phyloP scores from a whole-genome alignment of 2,888 invertebrate genomes.

The Zygothrica quintamaculata region DNA sequence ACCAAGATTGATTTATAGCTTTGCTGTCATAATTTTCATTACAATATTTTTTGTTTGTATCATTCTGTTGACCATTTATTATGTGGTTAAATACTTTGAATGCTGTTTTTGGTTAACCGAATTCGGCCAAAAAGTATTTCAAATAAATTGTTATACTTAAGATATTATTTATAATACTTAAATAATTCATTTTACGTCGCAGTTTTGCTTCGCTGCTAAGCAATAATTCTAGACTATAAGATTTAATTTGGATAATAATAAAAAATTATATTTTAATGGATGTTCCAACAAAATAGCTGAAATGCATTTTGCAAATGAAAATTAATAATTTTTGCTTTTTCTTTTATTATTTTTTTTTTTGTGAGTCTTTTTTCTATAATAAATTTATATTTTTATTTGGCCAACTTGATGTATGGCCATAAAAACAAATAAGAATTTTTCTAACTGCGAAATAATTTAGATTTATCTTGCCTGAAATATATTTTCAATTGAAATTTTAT shows the following conservation, averaged over 20 bases:
- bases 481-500: too few species aligned
- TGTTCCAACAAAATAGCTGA: constrained; percentile 17
- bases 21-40: background rate
- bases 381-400: constrained; percentile 23
- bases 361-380: constrained; percentile 22
- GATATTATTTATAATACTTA: constrained; percentile 12
- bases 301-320: constrained; percentile 34
- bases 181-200: constrained; percentile 26
- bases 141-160: background rate
- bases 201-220: constrained; percentile 19
- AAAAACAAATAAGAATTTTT: constrained; percentile 2
- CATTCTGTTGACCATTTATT: constrained; percentile 7
- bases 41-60: too few species aligned
- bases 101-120: too few species aligned
- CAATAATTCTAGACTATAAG: constrained; percentile 15
- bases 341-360: constrained; percentile 20
- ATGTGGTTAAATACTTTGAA: background rate
- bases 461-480: constrained; percentile 31
- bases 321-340: constrained; percentile 16
- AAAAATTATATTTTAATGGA: constrained; percentile 15
- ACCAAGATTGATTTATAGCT: constrained; percentile 7
- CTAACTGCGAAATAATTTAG: constrained; percentile 30
- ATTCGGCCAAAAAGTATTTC: too few species aligned
- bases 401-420: constrained; percentile 5
- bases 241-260: constrained; percentile 15